Conservation (phyloP, 2,113 vertebrate species). For the Mesoclemmys tuberculata region DNA sequence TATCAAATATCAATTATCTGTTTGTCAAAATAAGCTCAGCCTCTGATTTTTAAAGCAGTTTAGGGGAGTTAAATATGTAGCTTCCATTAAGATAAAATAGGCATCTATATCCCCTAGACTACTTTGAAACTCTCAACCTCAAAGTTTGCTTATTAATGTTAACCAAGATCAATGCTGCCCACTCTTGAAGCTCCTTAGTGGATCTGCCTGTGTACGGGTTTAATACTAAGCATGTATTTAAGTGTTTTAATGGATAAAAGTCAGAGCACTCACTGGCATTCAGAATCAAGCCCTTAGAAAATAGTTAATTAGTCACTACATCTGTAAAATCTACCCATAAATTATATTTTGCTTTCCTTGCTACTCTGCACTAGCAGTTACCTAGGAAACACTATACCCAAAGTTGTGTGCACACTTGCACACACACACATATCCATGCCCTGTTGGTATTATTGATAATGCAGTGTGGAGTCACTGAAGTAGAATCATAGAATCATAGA, state of each 20-base stretch:
- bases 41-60: not conserved
- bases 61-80: not conserved
- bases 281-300: no score
- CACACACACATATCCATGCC: not conserved
- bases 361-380: not conserved
- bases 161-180: not conserved
- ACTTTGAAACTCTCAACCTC: not conserved
- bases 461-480: not conserved
- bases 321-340: conserved; percentile 15
- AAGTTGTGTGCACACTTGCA: not conserved
- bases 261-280: no score
- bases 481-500: no score
- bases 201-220: no score
- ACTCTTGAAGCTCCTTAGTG: not conserved
- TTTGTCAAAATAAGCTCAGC: not conserved
- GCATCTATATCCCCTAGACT: not conserved
- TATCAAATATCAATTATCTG: not conserved
- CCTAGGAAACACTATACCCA: not conserved
- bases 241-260: no score
- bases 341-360: not conserved
- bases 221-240: no score
- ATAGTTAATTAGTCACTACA: not conserved
- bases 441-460: not conserved
- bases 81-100: not conserved
- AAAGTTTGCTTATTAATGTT: not conserved